Conservation (phyloP, 2,797 vertebrate genomes). For the Phoeniculus purpureus region DNA sequence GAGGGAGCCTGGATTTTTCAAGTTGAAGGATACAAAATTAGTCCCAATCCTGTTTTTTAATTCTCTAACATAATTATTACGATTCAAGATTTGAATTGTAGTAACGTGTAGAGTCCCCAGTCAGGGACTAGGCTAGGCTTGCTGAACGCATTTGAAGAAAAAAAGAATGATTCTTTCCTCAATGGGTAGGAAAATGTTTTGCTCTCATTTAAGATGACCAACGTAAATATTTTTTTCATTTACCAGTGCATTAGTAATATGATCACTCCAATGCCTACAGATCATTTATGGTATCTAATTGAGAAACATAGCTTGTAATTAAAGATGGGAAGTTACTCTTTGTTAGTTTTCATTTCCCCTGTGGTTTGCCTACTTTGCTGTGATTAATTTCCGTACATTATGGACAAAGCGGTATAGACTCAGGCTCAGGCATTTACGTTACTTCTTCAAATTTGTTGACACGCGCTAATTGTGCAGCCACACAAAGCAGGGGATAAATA, state of each 20-base stretch:
- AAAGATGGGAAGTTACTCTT: neutral
- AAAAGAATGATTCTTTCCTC: neutral
- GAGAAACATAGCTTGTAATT: neutral
- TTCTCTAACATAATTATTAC: conserved; percentile 66
- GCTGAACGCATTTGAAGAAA: neutral
- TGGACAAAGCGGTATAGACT: neutral
- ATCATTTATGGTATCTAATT: neutral
- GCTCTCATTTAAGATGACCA: neutral
- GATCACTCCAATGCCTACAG: neutral
- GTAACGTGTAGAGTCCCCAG: neutral
- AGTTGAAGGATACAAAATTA: conserved; percentile 53
- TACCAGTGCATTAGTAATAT: neutral
- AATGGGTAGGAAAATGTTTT: neutral
- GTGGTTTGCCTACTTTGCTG: neutral
- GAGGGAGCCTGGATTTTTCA: conserved; percentile 24
- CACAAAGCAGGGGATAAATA: neutral
- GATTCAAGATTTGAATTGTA: conserved; percentile 41
- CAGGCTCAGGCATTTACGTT: neutral
- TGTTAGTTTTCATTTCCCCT: neutral
- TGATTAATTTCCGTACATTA: neutral
- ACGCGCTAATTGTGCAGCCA: neutral
- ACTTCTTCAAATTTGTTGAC: neutral
- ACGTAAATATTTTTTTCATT: conserved; percentile 32
- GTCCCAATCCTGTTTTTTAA: conserved; percentile 54
- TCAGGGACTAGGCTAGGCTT: conserved; percentile 11